Evolutionary conservation across 2,888 invertebrate genomes (phyloP).

Genomic region (Calliopum simillimum): DNA sequence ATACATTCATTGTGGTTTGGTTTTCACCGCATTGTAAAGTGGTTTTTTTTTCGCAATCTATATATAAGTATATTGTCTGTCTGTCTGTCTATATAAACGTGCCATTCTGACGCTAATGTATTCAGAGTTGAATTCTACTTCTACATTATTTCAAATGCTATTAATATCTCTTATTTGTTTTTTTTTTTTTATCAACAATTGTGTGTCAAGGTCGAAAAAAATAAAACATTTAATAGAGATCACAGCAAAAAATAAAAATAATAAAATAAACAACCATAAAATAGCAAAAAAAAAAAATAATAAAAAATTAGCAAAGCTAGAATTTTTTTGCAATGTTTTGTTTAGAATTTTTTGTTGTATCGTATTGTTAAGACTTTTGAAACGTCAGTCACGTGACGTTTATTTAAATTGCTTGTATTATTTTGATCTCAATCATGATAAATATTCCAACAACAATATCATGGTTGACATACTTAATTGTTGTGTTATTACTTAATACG

Average conservation of each 20-base stretch:
- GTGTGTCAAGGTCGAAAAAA: constrained; percentile 37
- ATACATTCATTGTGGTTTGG: no score
- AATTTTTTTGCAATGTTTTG: no score
- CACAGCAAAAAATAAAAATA: background rate
- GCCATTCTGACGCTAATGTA: no score
- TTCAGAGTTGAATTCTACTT: background rate
- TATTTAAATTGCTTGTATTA: no score
- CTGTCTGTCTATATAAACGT: background rate
- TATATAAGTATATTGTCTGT: constrained; percentile 13
- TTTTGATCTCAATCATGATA: no score
- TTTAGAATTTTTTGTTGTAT: no score
- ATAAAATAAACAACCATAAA: constrained; percentile 1
- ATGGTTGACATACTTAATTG: no score
- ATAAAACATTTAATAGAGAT: background rate
- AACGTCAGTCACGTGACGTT: background rate
- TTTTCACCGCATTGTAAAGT: no score
- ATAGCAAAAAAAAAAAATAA: no score
- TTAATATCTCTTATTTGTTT: constrained; percentile 8
- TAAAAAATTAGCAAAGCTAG: constrained; percentile 15
- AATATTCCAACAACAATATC: no score
- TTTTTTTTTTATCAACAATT: constrained; percentile 31
- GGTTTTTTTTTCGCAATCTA: constrained; percentile 11
- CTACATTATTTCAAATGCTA: background rate
- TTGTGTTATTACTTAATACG: no score
- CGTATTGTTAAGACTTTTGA: background rate